Percentiles rank a stretch among this genome's conserved stretches.
Conservation (phyloP, 2,797 vertebrate genomes). For the Perdix hodgsoniae region DNA sequence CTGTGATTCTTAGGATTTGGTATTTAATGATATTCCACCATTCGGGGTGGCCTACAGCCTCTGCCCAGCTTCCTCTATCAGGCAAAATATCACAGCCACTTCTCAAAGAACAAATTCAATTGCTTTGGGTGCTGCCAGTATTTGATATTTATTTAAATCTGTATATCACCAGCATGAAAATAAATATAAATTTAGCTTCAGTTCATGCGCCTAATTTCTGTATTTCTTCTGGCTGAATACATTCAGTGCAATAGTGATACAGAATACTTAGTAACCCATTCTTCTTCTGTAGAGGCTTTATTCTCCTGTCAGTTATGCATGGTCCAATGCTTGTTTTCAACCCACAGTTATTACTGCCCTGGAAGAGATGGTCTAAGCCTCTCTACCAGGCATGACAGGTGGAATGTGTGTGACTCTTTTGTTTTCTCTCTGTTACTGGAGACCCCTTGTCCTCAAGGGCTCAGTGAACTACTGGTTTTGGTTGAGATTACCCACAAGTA, state of each 20-base stretch:
- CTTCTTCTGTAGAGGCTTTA: not conserved
- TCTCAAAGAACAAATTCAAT: not conserved
- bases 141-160: not conserved
- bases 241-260: not conserved
- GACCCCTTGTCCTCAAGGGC: not conserved
- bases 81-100: not conserved
- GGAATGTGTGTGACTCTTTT: not conserved
- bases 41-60: not conserved
- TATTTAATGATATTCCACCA: not conserved
- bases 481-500: not conserved
- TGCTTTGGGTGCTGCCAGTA: not conserved
- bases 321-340: not conserved
- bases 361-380: not conserved
- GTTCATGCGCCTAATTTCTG: not conserved
- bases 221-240: not conserved
- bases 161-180: not conserved
- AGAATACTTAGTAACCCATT: not conserved
- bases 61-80: not conserved
- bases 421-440: not conserved
- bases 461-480: not conserved
- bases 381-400: not conserved
- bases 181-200: not conserved
- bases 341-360: not conserved
- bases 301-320: not conserved
- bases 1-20: not conserved